These are phyloP conservation scores for human (Homo sapiens) DNA, from an alignment of 2,113 vertebrate genomes.

Conservation along the genomic window DNA sequence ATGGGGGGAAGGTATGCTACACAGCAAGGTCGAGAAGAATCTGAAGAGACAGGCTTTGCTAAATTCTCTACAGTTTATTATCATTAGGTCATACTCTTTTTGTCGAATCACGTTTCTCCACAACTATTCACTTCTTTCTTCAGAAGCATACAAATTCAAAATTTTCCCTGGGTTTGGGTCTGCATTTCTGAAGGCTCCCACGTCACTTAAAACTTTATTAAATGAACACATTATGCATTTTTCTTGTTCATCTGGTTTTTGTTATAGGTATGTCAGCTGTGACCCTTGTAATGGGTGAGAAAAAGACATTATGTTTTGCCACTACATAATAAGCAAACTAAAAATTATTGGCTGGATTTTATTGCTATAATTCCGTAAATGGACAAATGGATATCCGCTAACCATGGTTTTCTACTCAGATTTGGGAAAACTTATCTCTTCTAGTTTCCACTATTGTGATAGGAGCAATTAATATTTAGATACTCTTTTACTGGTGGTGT, in stretches of 20 bases:
- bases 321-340: neutral
- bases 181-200: neutral
- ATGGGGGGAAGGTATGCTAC: accelerated
- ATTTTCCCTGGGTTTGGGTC: neutral
- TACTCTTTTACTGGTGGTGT: neutral
- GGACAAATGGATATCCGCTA: neutral
- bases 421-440: neutral
- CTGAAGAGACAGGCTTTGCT: too few relatives aligned
- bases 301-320: neutral
- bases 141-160: neutral
- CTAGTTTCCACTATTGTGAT: neutral
- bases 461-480: neutral
- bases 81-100: neutral
- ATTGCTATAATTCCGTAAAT: neutral
- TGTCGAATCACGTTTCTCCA: neutral
- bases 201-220: neutral
- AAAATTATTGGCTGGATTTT: neutral
- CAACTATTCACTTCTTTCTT: neutral
- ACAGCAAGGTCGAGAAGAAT: neutral
- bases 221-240: neutral
- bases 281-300: neutral
- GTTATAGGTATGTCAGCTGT: neutral
- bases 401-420: neutral
- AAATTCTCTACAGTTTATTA: neutral
- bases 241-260: neutral